A percentile compares a stretch with the other conserved stretches of the same genome.
Conservation (phyloP, 2,888 invertebrate genomes). For the Euspilapteryx auroguttella region DNA sequence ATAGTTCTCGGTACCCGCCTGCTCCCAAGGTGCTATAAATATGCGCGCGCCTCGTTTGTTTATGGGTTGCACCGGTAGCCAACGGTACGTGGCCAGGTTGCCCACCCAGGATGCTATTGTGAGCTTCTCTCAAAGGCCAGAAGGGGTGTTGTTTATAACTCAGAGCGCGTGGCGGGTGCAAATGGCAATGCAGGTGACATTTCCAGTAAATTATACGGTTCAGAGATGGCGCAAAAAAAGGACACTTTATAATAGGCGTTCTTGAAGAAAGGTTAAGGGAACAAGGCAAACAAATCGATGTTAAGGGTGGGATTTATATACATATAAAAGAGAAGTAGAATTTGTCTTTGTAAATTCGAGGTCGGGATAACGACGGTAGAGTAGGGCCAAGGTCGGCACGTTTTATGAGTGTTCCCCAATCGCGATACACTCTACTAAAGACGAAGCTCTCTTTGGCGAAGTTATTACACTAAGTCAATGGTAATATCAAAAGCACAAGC, state of each 20-base stretch:
- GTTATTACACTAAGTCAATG: too few species aligned
- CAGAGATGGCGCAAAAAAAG: too few species aligned
- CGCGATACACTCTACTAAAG: slow-evolving; percentile 24
- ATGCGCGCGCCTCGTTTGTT: slow-evolving; percentile 18
- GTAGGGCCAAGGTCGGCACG: slow-evolving; percentile 12
- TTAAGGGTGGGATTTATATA: too few species aligned
- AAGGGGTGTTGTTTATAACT: slow-evolving; percentile 31
- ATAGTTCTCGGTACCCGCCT: slow-evolving; percentile 41
- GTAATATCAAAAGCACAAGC: too few species aligned
- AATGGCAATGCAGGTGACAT: slow-evolving; percentile 28
- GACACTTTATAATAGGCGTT: too few species aligned
- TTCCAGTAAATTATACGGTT: too few species aligned
- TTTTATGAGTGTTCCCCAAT: slow-evolving; percentile 23
- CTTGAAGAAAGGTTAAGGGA: too few species aligned
- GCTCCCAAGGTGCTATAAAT: slow-evolving; percentile 32
- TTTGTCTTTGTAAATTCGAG: slow-evolving; percentile 22
- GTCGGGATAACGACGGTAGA: slow-evolving; percentile 13
- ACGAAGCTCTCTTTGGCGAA: too few species aligned
- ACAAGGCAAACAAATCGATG: too few species aligned
- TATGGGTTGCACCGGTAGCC: slow-evolving; percentile 11
- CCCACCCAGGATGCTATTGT: slow-evolving; percentile 38
- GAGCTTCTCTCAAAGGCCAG: slow-evolving; percentile 18
- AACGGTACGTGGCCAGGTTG: slow-evolving; percentile 17
- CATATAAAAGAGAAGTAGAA: slow-evolving; percentile 15
- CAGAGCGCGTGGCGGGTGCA: slow-evolving; percentile 13